Conservation (phyloP, 2,797 vertebrate species). For the Sebastes iracundus region DNA sequence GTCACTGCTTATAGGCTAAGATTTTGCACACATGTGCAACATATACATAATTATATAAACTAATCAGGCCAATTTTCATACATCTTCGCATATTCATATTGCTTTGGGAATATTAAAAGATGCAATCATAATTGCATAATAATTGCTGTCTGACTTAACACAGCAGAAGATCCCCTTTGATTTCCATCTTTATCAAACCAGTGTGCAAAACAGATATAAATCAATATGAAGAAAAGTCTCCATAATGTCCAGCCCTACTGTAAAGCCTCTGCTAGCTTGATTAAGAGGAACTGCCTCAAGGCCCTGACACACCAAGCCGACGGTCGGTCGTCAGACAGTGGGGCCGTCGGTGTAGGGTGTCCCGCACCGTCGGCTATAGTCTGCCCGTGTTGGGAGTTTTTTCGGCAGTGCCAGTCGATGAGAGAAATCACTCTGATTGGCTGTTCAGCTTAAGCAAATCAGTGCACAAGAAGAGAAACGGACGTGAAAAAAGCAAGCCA, state of each 20-base stretch:
- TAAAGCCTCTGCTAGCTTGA: background rate
- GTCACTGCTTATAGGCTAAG: background rate
- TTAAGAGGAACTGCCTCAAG: background rate
- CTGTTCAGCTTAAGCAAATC: too few species aligned
- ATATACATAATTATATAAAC: background rate
- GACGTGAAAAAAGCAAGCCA: too few species aligned
- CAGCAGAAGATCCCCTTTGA: background rate
- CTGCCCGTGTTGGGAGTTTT: too few species aligned
- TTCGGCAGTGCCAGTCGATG: too few species aligned
- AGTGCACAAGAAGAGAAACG: too few species aligned
- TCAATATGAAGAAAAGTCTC: background rate
- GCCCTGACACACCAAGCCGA: too few species aligned
- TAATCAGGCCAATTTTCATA: conserved; percentile 2
- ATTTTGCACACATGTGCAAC: background rate
- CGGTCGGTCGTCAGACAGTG: too few species aligned
- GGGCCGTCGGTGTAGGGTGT: too few species aligned
- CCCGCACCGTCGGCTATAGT: too few species aligned
- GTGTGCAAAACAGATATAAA: background rate
- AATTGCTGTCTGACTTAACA: background rate
- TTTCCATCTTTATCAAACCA: background rate
- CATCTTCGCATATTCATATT: background rate
- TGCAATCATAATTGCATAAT: background rate
- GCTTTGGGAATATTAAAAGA: background rate
- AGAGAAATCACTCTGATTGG: too few species aligned
- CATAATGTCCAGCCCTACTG: background rate